Percentiles rank a stretch among this genome's conserved stretches.
phyloP scores from a whole-genome alignment of 2,888 invertebrate species.

The Pachliopta kotzebuea region DNA sequence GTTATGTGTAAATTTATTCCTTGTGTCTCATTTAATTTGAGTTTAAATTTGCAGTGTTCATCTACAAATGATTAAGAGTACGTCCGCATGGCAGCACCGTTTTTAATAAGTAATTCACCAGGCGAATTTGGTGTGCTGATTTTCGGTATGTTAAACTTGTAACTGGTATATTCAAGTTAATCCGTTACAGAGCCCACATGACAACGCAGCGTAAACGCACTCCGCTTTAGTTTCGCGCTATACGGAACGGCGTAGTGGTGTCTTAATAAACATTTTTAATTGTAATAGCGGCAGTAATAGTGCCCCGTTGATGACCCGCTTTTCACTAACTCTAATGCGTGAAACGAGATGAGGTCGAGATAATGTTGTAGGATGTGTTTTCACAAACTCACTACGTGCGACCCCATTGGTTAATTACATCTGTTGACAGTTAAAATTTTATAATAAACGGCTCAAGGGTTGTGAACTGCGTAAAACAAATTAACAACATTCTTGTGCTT shows the following conservation, averaged over 20 bases:
- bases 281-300: conserved; percentile 15
- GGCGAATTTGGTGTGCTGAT: conserved; percentile 5
- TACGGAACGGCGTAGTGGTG: conserved; percentile 9
- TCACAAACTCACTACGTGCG: conserved; percentile 21
- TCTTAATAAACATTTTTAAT: conserved; percentile 29
- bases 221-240: conserved; percentile 3
- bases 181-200: conserved; percentile 29
- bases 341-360: conserved; percentile 27
- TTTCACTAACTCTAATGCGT: conserved; percentile 21
- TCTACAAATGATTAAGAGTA: conserved; percentile 2
- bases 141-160: conserved; percentile 23
- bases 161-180: conserved; percentile 9
- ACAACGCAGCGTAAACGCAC: conserved; percentile 23
- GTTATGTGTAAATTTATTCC: not conserved
- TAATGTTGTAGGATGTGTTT: conserved; percentile 26
- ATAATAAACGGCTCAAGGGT: conserved; percentile 13
- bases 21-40: not conserved
- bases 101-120: conserved; percentile 21
- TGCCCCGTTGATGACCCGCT: conserved; percentile 15
- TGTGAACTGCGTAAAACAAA: not conserved
- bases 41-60: not conserved
- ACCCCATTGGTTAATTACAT: conserved; percentile 26
- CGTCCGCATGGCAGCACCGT: conserved; percentile 14
- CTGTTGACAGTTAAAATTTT: conserved; percentile 16
- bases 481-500: conserved; percentile 1